Evolutionary conservation across 2,113 vertebrate genomes (phyloP).

Genomic region (Zosterops borbonicus): DNA sequence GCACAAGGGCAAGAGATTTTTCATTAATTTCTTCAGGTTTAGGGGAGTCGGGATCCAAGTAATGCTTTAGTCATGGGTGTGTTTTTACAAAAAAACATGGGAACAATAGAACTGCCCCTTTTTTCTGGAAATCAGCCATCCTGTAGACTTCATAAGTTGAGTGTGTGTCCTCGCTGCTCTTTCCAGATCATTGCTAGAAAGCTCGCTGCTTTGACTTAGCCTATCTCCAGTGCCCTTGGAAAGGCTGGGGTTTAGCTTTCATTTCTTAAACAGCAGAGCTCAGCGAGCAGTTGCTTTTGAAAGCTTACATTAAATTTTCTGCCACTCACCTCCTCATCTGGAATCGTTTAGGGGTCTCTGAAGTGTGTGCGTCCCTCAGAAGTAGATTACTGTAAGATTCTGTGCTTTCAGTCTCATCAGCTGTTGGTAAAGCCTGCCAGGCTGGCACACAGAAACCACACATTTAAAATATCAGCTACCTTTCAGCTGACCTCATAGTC

Average conservation of each 20-base stretch:
- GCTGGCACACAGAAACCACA: conserved; percentile 22
- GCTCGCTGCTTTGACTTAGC: neutral
- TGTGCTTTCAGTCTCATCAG: conserved; percentile 43
- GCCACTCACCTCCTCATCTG: conserved; percentile 68
- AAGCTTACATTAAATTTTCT: conserved; percentile 70
- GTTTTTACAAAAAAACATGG: neutral
- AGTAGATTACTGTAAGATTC: conserved; percentile 60
- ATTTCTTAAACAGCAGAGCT: conserved; percentile 56
- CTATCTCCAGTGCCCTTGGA: neutral
- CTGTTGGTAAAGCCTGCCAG: conserved; percentile 43
- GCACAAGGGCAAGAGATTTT: neutral
- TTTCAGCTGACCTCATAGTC: neutral
- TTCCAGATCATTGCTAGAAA: neutral
- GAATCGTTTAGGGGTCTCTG: conserved; percentile 65
- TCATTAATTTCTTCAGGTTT: neutral
- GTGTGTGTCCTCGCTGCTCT: neutral
- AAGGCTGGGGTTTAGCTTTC: conserved; percentile 18
- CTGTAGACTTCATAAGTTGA: neutral
- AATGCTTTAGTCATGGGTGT: neutral
- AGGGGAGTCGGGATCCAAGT: neutral
- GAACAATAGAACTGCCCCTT: neutral
- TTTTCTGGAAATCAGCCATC: neutral
- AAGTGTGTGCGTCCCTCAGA: conserved; percentile 48
- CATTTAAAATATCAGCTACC: neutral
- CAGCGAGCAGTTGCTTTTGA: conserved; percentile 65